Percentiles rank a stretch among this genome's conserved stretches.
phyloP scores from a whole-genome alignment of 2,888 invertebrate genomes.

The Campaea margaritaria region DNA sequence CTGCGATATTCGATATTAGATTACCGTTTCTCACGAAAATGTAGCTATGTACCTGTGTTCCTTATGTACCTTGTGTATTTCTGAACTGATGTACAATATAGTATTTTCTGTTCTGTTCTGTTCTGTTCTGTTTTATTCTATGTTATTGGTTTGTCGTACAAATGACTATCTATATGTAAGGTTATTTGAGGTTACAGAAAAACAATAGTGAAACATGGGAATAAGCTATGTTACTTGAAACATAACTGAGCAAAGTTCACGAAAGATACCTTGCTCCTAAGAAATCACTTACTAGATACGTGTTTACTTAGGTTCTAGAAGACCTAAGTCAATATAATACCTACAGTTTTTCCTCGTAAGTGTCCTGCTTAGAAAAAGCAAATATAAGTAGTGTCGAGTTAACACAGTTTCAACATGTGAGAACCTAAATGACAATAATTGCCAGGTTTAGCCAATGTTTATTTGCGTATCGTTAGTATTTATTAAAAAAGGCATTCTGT shows the following conservation, averaged over 20 bases:
- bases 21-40: too few species aligned
- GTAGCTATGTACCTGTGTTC: too few species aligned
- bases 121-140: too few species aligned
- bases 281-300: conserved; percentile 23
- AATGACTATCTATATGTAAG: neutral
- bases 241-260: neutral
- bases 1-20: too few species aligned
- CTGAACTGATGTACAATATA: too few species aligned
- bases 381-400: conserved; percentile 8
- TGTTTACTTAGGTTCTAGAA: conserved; percentile 19
- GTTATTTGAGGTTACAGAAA: neutral
- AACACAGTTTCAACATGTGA: neutral
- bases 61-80: too few species aligned
- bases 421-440: neutral
- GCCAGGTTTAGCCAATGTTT: neutral
- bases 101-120: too few species aligned
- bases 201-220: neutral
- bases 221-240: neutral
- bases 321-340: conserved; percentile 31
- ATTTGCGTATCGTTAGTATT: too few species aligned
- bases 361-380: conserved; percentile 9
- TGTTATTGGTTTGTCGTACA: neutral
- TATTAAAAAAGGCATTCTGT: too few species aligned
- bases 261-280: conserved; percentile 8
- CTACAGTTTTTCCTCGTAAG: conserved; percentile 8